Conservation (phyloP, 2,113 vertebrate genomes). For the Albula goreensis region DNA sequence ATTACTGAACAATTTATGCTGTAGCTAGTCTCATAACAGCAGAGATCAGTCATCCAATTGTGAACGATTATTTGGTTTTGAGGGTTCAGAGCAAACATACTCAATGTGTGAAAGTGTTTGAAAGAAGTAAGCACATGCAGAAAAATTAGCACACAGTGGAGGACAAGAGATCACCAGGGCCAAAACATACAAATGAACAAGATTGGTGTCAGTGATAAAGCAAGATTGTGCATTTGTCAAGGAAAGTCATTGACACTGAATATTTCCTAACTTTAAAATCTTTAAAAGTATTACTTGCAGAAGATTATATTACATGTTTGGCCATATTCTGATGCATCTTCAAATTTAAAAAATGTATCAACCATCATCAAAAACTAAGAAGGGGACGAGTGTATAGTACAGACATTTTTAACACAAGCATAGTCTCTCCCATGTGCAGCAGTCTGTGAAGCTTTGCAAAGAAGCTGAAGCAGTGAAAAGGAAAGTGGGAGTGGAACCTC, state of each 20-base stretch:
- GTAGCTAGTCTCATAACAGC: no score
- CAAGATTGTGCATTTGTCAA: neutral
- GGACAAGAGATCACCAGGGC: no score
- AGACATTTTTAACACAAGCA: neutral
- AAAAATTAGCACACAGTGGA: no score
- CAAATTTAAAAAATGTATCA: neutral
- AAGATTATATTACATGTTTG: neutral
- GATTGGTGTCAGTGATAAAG: neutral
- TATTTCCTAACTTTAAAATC: neutral
- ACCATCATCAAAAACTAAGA: neutral
- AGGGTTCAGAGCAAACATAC: neutral
- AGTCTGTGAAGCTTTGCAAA: no score
- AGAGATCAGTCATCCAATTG: no score
- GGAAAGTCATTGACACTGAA: neutral
- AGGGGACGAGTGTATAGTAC: neutral
- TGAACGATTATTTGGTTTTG: neutral
- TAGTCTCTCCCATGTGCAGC: no score
- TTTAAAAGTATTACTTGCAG: no score
- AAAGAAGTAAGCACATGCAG: no score
- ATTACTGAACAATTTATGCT: no score
- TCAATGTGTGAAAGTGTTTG: no score
- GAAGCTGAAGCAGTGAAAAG: neutral
- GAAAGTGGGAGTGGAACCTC: neutral
- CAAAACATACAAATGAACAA: neutral
- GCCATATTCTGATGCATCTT: neutral